These are phyloP conservation scores for Syrmaticus mikado DNA, from an alignment of 2,113 vertebrate genomes.

Conservation along the genomic window DNA sequence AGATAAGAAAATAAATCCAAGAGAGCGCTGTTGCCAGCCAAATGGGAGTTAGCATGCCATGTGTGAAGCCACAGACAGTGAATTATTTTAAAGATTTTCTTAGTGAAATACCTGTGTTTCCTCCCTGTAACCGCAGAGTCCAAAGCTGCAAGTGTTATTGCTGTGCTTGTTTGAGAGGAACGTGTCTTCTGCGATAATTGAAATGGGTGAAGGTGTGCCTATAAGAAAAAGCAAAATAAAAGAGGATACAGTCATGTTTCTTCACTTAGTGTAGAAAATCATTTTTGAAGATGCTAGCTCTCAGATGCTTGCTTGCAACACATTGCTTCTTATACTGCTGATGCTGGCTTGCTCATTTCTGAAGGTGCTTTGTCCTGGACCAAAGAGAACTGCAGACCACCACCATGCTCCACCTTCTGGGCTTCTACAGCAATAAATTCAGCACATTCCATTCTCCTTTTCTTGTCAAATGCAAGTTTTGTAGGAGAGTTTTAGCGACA, in stretches of 20 bases:
- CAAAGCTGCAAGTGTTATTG: background rate
- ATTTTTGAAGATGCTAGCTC: background rate
- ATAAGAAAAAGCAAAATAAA: background rate
- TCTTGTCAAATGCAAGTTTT: background rate
- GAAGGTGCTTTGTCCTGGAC: background rate
- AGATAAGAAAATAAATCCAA: background rate
- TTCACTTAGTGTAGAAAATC: rapidly evolving
- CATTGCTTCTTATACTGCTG: background rate
- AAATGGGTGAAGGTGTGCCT: background rate
- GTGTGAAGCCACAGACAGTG: background rate
- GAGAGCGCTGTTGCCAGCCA: background rate
- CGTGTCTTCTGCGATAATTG: background rate
- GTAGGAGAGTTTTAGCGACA: background rate
- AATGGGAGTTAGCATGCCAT: background rate
- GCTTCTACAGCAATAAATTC: background rate
- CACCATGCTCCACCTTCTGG: background rate
- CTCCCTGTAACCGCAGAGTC: background rate
- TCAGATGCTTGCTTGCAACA: background rate
- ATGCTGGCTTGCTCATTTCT: background rate
- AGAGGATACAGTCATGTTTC: background rate
- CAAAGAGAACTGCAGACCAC: background rate
- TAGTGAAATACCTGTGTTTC: conserved; percentile 32
- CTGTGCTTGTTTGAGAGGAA: background rate
- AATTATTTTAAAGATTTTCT: background rate
- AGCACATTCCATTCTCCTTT: background rate